Conservation (phyloP, 1,140 invertebrate species). For the Trigoniulus corallinus region DNA sequence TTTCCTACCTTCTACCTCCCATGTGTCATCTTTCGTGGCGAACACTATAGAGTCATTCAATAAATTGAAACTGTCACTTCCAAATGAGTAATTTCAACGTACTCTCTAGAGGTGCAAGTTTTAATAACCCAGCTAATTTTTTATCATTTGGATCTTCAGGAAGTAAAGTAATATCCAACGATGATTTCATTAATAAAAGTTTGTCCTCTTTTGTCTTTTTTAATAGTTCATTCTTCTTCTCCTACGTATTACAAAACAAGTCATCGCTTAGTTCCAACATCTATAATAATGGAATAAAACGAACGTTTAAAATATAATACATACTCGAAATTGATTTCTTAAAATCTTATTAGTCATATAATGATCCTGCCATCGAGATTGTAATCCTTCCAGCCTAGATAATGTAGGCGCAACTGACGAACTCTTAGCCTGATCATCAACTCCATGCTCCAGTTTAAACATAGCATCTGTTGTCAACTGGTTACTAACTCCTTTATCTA, state of each 20-base stretch:
- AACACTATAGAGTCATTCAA: too few relatives aligned
- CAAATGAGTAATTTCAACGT: too few relatives aligned
- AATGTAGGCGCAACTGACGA: conserved; percentile 51
- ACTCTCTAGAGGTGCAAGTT: background rate
- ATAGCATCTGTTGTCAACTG: conserved; percentile 85
- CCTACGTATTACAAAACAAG: too few relatives aligned
- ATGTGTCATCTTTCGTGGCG: too few relatives aligned
- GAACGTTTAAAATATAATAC: too few relatives aligned
- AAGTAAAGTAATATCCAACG: conserved; percentile 56
- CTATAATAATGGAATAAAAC: too few relatives aligned
- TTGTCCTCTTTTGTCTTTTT: conserved; percentile 46
- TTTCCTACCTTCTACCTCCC: too few relatives aligned
- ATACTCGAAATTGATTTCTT: conserved; percentile 64
- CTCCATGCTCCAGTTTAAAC: conserved; percentile 84
- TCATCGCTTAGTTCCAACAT: too few relatives aligned
- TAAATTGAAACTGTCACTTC: too few relatives aligned
- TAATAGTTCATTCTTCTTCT: conserved; percentile 48
- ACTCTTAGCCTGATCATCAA: conserved; percentile 54
- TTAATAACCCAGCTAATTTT: background rate
- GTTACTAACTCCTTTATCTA: conserved; percentile 73
- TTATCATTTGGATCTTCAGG: conserved; percentile 3
- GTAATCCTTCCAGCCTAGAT: conserved; percentile 52
- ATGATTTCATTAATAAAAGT: conserved; percentile 53
- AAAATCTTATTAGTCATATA: conserved; percentile 71
- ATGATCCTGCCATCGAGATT: conserved; percentile 74